Base-by-base conservation (phyloP, 2,113 vertebrate genomes). In the Cacatua alba region DNA sequence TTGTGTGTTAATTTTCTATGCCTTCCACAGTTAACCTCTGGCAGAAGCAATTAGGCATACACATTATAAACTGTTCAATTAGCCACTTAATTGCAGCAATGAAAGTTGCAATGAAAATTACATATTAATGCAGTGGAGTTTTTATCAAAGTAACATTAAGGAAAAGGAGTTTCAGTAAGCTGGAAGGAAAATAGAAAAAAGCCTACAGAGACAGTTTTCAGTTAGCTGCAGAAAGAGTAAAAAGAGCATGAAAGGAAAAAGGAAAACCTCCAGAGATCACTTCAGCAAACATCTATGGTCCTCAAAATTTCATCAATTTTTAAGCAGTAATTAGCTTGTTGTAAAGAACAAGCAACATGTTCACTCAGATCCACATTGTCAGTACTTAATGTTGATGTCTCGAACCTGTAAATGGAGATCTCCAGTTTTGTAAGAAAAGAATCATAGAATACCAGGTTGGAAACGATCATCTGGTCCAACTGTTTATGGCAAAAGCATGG, bases 61-160 rank as follows among this genome's bases (percentile, higher is more conserved):
- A 52, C 46, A 68, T 94, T 82, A 92, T 76, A 94, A 96, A 94
- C 85, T 95, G 90, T 62, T 96, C 89, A 97, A 88, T 95, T 96
- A 96, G 94, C 51, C 68, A 86, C 60, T 94, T 96, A 91, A 97
- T 63, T 95, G 94, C 85, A 95, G 88, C 88, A 94, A 60, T 93
- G 77, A 93, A 97, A 94, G 63, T 65, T 71, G 86, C 87, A 93
- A 92, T 94, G 93, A 90, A 95, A 97, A 93, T 95, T 83, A 90
- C 69, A 48, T 79, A 95, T 80, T 95, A 86, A 94, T 90, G 39
- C 48, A 67, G 60, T 8, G 8, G 44, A 65, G 11, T 48, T 68
- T 94, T 94, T 67, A 79, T 52, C 44, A 82, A 83, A 86, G 70
- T n/a, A 97, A 68, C 52, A n/a, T 60, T 68, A 83, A 71, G 59